These are phyloP conservation scores for Eleutherodactylus coqui DNA, from an alignment of 2,797 vertebrate genomes.

Conservation along the genomic window DNA sequence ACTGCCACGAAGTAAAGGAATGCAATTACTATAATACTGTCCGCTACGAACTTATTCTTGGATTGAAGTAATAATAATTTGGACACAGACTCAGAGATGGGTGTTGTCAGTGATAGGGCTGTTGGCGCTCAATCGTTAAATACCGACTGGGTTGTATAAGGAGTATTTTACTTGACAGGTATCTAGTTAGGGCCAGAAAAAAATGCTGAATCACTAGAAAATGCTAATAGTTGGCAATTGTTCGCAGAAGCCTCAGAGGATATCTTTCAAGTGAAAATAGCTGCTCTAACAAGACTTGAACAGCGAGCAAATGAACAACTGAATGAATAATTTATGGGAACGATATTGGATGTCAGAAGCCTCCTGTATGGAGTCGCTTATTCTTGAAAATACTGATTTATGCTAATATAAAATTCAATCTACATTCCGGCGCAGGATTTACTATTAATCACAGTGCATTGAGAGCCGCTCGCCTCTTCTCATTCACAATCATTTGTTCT, in stretches of 20 bases:
- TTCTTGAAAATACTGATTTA: slow-evolving; percentile 65
- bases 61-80: background rate
- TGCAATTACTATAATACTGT: background rate
- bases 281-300: slow-evolving; percentile 71
- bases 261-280: slow-evolving; percentile 72
- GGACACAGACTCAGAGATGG: background rate
- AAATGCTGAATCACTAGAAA: slow-evolving; percentile 68
- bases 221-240: slow-evolving; percentile 66
- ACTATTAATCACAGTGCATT: slow-evolving; percentile 50
- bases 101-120: background rate
- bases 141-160: slow-evolving; percentile 60
- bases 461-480: slow-evolving; percentile 32
- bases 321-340: slow-evolving; percentile 70
- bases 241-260: slow-evolving; percentile 67
- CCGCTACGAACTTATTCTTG: background rate
- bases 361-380: slow-evolving; percentile 64
- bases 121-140: slow-evolving; percentile 30
- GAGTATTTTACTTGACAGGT: slow-evolving; percentile 59
- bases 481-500: slow-evolving; percentile 56
- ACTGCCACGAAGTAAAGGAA: background rate
- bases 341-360: slow-evolving; percentile 61
- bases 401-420: slow-evolving; percentile 63
- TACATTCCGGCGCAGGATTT: slow-evolving; percentile 54
- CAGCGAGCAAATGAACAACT: slow-evolving; percentile 68
- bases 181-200: slow-evolving; percentile 64